Evolutionary conservation across 35 echinoderm and acorn worm species (phyloP), one percentile per base, ranked within the genome.

Genomic region (Chiridota heheva): DNA sequence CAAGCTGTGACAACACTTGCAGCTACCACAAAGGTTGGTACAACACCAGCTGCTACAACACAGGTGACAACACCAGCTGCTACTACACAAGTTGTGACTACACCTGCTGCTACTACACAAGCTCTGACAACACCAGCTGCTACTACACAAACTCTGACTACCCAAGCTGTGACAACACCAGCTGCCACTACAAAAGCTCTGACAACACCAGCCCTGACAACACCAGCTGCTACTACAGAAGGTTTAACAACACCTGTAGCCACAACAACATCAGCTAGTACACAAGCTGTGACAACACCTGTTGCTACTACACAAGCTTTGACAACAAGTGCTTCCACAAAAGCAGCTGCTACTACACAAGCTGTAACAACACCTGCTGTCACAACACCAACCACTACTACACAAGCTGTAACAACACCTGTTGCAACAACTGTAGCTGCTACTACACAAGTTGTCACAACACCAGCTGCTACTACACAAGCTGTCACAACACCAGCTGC

Each of bases 41-140:
- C 47, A 12, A 10, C 10, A 51, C 47, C 47, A 51, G 22, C 47
- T 12, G 47, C 8, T 51, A 22, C 22, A 51, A 51, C 47, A 51
- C 24, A 18, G 32, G n/a, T n/a, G n/a, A n/a, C n/a, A n/a, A n/a
- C n/a, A 4, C 24, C 59, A 62, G 34, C 34, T 28, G 34, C 59
- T 28, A 16, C 59, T 62, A 55, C 39, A 46, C 30, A n/a, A 22
- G 10, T 27, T 25, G 27, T 41, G 29, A 59, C 59, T 0, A 37
- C 62, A 38, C 8, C 78, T 22, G 56, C 29, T 13, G 22, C 41
- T 8, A 58, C 22, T 59, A 60, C 56, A 33, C 48, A 47, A 48
- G 53, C 30, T n/a, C 34, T 86, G 51, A 76, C 84, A 20, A 68
- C 73, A 34, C 58, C 58, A 36, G 62, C 18, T 35, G 46, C 80